Evolutionary conservation across 1,140 invertebrate species (phyloP).

Genomic region (Papilio machaon): DNA sequence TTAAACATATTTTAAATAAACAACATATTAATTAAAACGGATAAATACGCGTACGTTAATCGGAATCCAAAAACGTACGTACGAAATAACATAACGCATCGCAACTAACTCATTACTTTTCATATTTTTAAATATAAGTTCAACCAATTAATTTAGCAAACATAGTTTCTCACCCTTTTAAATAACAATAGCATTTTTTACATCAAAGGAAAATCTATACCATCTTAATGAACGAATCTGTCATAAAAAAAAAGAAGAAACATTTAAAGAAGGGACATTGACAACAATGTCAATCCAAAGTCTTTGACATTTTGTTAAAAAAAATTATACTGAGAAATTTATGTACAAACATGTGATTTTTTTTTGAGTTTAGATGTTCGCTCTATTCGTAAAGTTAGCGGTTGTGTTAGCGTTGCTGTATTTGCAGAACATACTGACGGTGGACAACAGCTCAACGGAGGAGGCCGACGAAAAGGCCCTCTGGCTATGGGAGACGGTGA

Average conservation of each 20-base stretch:
- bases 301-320: conserved; percentile 2
- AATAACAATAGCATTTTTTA: not conserved
- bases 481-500: conserved; percentile 40
- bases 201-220: not conserved
- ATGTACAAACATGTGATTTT: conserved; percentile 19
- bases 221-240: not conserved
- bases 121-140: not conserved
- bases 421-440: conserved; percentile 45
- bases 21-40: too few relatives aligned
- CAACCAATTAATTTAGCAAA: not conserved
- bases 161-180: not conserved
- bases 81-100: not conserved
- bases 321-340: not conserved
- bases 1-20: too few relatives aligned
- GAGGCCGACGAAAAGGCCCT: conserved; percentile 36
- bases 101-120: not conserved
- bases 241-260: conserved; percentile 1
- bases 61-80: too few relatives aligned
- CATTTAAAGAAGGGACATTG: conserved; percentile 24
- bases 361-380: conserved; percentile 47
- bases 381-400: conserved; percentile 40
- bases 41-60: too few relatives aligned
- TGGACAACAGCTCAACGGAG: conserved; percentile 42
- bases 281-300: conserved; percentile 5
- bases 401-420: conserved; percentile 42